phyloP scores from a whole-genome alignment of 30 jellyfish, hydroid and myxozoan genomes.

The Mastigias papua region DNA sequence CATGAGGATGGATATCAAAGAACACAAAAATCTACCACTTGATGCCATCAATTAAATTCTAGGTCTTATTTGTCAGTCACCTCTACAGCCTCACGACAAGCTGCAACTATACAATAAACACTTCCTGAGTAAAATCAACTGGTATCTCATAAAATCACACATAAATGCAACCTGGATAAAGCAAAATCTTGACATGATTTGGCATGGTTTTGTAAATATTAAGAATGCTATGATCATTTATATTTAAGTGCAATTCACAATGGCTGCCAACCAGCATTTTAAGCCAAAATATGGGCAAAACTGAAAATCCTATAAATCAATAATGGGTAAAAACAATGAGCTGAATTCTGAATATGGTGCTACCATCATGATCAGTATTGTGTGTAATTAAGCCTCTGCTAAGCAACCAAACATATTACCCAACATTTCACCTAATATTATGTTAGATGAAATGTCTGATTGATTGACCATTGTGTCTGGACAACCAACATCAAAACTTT shows the following conservation, averaged over 20 bases:
- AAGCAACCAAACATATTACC: too few relatives aligned
- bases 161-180: neutral
- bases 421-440: too few relatives aligned
- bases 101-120: neutral
- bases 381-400: too few relatives aligned
- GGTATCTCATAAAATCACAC: neutral
- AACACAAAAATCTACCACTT: neutral
- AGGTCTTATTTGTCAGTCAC: neutral
- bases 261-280: neutral
- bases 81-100: neutral
- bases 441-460: too few relatives aligned
- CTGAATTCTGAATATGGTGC: neutral
- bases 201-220: neutral
- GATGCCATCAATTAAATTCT: neutral
- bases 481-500: too few relatives aligned
- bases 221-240: neutral
- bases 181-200: neutral
- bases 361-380: too few relatives aligned
- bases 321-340: neutral
- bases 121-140: conserved; percentile 5
- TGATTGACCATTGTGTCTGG: too few relatives aligned
- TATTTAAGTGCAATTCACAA: neutral
- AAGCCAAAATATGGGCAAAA: neutral
- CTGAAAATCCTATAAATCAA: neutral
- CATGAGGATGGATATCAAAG: neutral